Evolutionary conservation across 2,797 vertebrate species (phyloP).

Genomic region (Cottoperca gobio): DNA sequence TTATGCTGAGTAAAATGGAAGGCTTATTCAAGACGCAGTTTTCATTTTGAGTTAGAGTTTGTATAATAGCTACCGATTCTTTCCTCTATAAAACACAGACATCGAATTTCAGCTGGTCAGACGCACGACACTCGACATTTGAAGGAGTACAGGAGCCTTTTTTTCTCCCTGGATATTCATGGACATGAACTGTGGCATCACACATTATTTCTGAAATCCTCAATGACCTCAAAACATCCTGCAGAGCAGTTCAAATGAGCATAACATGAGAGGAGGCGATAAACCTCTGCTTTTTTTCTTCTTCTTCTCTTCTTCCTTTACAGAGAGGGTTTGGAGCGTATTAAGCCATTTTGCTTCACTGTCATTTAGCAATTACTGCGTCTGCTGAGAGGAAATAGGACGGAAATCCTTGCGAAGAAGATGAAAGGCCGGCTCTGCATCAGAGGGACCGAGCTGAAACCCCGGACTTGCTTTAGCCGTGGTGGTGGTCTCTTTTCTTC

Average conservation of each 20-base stretch:
- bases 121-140: neutral
- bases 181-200: conserved; percentile 22
- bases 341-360: conserved; percentile 77
- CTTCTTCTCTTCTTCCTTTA: conserved; percentile 1
- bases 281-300: conserved; percentile 28
- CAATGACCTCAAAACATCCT: conserved; percentile 36
- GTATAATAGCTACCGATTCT: conserved; percentile 13
- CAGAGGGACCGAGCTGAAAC: conserved; percentile 62
- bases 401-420: conserved; percentile 72
- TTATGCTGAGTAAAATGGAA: conserved; percentile 10
- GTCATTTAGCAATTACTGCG: conserved; percentile 77
- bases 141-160: neutral
- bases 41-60: conserved; percentile 20
- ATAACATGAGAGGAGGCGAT: conserved; percentile 30
- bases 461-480: conserved; percentile 53
- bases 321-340: conserved; percentile 70
- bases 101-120: neutral
- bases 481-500: conserved; percentile 65
- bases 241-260: conserved; percentile 36
- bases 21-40: conserved; percentile 10
- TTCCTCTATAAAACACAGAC: conserved; percentile 13
- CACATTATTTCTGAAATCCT: conserved; percentile 23
- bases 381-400: conserved; percentile 73
- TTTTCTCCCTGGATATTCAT: conserved; percentile 5
- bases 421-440: conserved; percentile 76